Conservation (phyloP, 2,888 invertebrate species). For the Hirtodrosophila trivittata region DNA sequence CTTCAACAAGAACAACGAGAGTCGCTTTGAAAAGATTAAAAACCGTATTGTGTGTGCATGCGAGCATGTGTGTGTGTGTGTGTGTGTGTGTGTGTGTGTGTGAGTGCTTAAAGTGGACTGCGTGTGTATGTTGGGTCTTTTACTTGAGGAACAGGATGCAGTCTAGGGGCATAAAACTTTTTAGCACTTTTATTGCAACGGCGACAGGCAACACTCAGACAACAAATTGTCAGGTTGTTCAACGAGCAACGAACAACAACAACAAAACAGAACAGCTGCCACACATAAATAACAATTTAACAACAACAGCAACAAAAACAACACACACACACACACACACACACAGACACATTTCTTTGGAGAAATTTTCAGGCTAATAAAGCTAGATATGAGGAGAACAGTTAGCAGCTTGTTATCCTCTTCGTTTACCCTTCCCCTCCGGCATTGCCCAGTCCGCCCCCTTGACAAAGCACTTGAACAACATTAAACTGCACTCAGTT, state of each 20-base stretch:
- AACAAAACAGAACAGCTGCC: constrained; percentile 23
- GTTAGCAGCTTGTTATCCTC: not conserved
- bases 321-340: constrained; percentile 1
- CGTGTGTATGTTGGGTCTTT: constrained; percentile 8
- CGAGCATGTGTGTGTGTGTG: constrained; percentile 4
- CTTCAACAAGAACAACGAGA: constrained; percentile 46
- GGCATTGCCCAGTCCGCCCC: too few relatives aligned
- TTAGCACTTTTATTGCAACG: constrained; percentile 73
- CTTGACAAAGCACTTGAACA: constrained; percentile 58
- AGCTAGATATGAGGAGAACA: constrained; percentile 1
- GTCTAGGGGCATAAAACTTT: constrained; percentile 73
- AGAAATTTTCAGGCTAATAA: constrained; percentile 40
- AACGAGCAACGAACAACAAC: constrained; percentile 43
- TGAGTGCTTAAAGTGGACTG: constrained; percentile 4
- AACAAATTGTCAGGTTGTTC: constrained; percentile 75
- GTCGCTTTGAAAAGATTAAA: constrained; percentile 58
- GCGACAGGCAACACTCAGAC: constrained; percentile 62
- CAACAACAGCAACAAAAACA: constrained; percentile 6
- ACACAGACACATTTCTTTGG: constrained; percentile 22
- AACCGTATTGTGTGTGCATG: constrained; percentile 51
- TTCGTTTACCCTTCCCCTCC: constrained; percentile 1
- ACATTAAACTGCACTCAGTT: constrained; percentile 71
- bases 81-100: constrained; percentile 6
- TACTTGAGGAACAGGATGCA: constrained; percentile 64
- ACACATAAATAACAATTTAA: constrained; percentile 43